Evolutionary conservation across 1,140 invertebrate genomes (phyloP).

Genomic region (Parapsyche elsis): DNA sequence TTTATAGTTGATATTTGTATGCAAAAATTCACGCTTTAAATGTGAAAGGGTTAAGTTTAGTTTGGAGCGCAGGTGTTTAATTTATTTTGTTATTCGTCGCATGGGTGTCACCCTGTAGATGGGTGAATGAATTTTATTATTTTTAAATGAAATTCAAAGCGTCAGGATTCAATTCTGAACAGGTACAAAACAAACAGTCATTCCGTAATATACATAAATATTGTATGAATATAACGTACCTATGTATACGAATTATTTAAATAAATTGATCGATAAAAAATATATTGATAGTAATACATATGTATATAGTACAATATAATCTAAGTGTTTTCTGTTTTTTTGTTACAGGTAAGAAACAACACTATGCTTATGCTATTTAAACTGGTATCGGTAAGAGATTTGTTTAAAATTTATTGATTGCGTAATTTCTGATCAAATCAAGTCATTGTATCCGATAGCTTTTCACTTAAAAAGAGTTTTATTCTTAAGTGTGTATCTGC

Average conservation of each 20-base stretch:
- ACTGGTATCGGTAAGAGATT: no score
- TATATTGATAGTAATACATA: no score
- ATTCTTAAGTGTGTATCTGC: no score
- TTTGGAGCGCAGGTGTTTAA: background rate
- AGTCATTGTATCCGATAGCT: background rate
- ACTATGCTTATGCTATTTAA: no score
- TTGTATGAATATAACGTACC: background rate
- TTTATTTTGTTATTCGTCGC: background rate
- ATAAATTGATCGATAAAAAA: no score
- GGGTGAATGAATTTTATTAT: conserved; percentile 18
- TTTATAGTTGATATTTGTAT: background rate
- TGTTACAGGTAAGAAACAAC: no score
- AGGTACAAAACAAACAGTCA: conserved; percentile 50
- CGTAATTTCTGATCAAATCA: no score
- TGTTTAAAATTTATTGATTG: background rate
- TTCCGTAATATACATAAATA: conserved; percentile 17
- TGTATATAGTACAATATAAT: no score
- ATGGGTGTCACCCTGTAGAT: background rate
- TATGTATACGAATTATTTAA: no score
- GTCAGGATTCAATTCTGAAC: conserved; percentile 25
- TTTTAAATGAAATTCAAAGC: conserved; percentile 34
- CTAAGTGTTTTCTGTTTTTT: no score
- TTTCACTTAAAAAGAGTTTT: background rate
- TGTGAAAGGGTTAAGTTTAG: background rate
- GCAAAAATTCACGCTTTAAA: background rate